phyloP scores from a whole-genome alignment of 2,888 invertebrate species.

The Mamestra brassicae region DNA sequence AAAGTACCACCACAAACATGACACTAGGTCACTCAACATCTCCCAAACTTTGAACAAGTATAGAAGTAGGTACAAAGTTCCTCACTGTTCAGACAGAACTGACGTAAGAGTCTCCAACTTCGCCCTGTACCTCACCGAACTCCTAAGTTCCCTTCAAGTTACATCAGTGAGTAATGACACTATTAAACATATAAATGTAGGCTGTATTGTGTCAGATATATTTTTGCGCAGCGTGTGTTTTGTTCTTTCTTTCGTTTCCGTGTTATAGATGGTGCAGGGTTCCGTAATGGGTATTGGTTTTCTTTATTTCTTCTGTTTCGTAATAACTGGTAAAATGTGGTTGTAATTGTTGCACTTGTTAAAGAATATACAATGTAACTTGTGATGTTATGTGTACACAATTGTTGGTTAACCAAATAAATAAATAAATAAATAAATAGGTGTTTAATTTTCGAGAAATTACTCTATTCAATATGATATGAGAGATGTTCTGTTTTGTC shows the following conservation, averaged over 20 bases:
- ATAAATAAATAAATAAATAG: too few species aligned
- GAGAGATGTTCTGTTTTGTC: too few species aligned
- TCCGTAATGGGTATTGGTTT: slow-evolving; percentile 29
- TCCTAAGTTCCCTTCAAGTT: slow-evolving; percentile 51
- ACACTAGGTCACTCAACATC: slow-evolving; percentile 31
- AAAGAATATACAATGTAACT: too few species aligned
- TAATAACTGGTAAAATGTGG: not conserved
- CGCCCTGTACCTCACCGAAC: slow-evolving; percentile 34
- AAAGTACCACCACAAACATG: slow-evolving; percentile 8
- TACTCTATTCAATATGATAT: too few species aligned
- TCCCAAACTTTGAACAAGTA: slow-evolving; percentile 36
- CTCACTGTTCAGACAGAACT: slow-evolving; percentile 29
- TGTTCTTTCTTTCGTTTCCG: slow-evolving; percentile 28
- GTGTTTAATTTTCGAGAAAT: too few species aligned
- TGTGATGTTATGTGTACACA: too few species aligned
- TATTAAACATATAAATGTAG: slow-evolving; percentile 67
- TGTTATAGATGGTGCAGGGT: slow-evolving; percentile 9
- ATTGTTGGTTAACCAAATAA: too few species aligned
- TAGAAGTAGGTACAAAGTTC: slow-evolving; percentile 37
- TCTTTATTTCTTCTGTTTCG: slow-evolving; percentile 6
- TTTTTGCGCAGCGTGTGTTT: slow-evolving; percentile 39
- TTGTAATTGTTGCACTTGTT: too few species aligned
- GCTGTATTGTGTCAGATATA: slow-evolving; percentile 55
- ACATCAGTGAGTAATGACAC: slow-evolving; percentile 68
- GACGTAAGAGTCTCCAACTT: slow-evolving; percentile 46